Conservation (phyloP, 1,140 invertebrate genomes). For the Hyphantria cunea region DNA sequence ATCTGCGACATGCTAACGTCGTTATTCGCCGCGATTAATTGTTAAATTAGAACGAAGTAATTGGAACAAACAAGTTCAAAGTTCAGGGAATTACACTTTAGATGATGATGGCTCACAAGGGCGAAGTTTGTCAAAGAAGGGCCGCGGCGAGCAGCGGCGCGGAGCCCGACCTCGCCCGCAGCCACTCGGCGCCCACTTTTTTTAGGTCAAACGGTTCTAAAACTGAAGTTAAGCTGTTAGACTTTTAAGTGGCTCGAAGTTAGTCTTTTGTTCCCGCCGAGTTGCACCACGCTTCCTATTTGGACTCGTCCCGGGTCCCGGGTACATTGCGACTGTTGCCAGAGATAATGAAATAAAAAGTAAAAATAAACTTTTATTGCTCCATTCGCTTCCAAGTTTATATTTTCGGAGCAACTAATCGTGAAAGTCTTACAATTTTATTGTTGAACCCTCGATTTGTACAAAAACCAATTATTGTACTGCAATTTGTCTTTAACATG, state of each 20-base stretch:
- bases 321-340: slow-evolving; percentile 38
- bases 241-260: slow-evolving; percentile 60
- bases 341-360: slow-evolving; percentile 29
- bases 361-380: slow-evolving; percentile 12
- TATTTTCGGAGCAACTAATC: background rate
- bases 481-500: too few species aligned
- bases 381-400: slow-evolving; percentile 13
- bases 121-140: too few species aligned
- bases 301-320: slow-evolving; percentile 2
- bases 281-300: background rate
- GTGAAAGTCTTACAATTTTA: background rate
- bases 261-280: slow-evolving; percentile 16
- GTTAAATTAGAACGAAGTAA: slow-evolving; percentile 33
- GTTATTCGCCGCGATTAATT: background rate
- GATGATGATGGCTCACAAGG: slow-evolving; percentile 33
- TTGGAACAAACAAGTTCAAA: slow-evolving; percentile 37
- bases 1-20: background rate
- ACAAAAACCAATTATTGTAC: background rate
- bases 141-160: background rate
- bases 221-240: slow-evolving; percentile 48
- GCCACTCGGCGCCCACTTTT: slow-evolving; percentile 24
- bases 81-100: slow-evolving; percentile 43
- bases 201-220: slow-evolving; percentile 53
- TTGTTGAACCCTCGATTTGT: background rate
- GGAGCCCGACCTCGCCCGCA: background rate